Base-by-base conservation (phyloP, 2,888 invertebrate genomes). In the Pachydiplax longipennis region DNA sequence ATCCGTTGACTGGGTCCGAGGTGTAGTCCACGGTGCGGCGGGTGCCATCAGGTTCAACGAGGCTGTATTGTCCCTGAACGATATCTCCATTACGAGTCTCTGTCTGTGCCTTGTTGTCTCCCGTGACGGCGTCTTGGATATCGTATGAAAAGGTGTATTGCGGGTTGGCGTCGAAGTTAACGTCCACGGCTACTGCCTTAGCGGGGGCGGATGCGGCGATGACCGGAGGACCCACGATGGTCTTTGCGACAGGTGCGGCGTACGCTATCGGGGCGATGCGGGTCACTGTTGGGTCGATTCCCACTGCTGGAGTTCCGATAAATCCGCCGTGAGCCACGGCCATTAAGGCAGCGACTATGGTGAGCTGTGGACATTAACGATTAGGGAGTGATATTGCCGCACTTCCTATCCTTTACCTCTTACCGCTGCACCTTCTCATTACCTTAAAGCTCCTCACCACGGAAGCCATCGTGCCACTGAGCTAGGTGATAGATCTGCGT, bases 111-210 rank as follows among this genome's bases (percentile, higher is more conserved):
- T 91, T 91, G 90, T 90, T 48, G 90, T 91, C 91, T 1, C 91
- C 91, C 12, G 91, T 91, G 25, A 37, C 65, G 22, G 81, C 80
- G 80, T 91, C 91, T 80, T 80, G 80, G 58, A 91, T 91, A 31
- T 81, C 90, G 90, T 91, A 91, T 25, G 87, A 90, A 91, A 91
- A 91, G 22, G 91, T 80, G 90, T 91, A 91, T 35, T 91, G 91
- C 10, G 91, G 91, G 90, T 91, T 91, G 91, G 91, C 91, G 91
- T 91, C 91, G 91, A 91, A 91, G 91, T 91, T 91, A 81, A 91
- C 91, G 90, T 91, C 91, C 73, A 91, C 90, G 90, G 83, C 58
- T 12, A n/a, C 82, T 2, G 91, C 90, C 13, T 44, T 35, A 15
- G 91, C 53, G 48, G 90, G 90, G 90, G 81, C 82, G 80, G 90